These are phyloP conservation scores for Incurvaria masculella DNA, from an alignment of 2,888 invertebrate genomes.

Conservation along the genomic window DNA sequence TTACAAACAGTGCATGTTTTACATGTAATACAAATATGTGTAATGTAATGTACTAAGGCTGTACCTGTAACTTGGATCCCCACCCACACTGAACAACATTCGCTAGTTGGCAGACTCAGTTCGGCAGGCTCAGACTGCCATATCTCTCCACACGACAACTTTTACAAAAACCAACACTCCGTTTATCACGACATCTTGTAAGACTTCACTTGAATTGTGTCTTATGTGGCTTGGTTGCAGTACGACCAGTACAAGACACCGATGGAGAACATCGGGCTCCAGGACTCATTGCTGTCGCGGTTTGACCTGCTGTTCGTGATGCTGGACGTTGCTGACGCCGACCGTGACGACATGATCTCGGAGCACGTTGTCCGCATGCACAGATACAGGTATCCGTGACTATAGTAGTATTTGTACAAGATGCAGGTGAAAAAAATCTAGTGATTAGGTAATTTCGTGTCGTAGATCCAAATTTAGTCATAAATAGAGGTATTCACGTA, in stretches of 20 bases:
- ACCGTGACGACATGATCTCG: constrained; percentile 87
- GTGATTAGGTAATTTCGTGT: no score
- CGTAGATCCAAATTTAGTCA: no score
- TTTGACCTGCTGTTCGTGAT: constrained; percentile 98
- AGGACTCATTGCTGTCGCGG: constrained; percentile 95
- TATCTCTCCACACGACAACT: no score
- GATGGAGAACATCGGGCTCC: constrained; percentile 99
- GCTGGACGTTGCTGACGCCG: constrained; percentile 89
- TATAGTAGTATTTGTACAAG: no score
- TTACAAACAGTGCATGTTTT: neutral
- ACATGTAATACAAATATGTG: neutral
- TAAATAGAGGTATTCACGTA: no score
- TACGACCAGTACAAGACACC: constrained; percentile 99
- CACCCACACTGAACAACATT: neutral
- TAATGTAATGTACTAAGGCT: neutral
- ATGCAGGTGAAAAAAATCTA: no score
- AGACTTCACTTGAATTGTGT: no score
- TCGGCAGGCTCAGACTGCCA: no score
- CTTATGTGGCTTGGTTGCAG: no score
- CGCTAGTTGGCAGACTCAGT: no score
- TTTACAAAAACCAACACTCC: no score
- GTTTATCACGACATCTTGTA: no score
- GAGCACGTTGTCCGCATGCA: constrained; percentile 99
- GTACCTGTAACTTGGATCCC: neutral
- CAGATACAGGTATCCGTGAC: constrained; percentile 84